phyloP scores from a whole-genome alignment of 2,797 vertebrate species.

The Psittacula echo region DNA sequence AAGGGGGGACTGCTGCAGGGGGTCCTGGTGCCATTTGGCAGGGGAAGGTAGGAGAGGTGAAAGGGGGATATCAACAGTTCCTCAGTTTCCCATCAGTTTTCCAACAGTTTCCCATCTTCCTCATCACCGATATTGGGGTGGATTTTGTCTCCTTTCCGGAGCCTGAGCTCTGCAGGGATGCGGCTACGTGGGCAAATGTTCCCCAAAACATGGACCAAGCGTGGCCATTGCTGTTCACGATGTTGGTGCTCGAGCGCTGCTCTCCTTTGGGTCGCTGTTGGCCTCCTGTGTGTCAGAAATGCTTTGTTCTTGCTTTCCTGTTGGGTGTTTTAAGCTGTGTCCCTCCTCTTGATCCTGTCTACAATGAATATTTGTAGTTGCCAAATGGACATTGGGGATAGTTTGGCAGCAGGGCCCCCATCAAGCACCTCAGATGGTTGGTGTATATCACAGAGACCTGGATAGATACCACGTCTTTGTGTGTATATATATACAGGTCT shows the following conservation, averaged over 20 bases:
- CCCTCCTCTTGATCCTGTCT: neutral
- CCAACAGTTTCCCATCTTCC: neutral
- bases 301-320: neutral
- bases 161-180: neutral
- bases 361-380: no score
- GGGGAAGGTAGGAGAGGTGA: accelerated
- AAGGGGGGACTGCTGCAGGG: no score
- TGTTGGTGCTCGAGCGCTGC: accelerated
- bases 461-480: neutral
- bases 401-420: neutral
- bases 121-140: accelerated
- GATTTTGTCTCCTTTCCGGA: accelerated
- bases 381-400: neutral
- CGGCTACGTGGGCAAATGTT: neutral
- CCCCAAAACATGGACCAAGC: neutral
- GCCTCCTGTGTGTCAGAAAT: neutral
- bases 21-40: no score
- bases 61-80: accelerated
- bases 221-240: neutral
- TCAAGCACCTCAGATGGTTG: no score
- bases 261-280: neutral
- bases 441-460: accelerated
- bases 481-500: no score
- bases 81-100: no score
- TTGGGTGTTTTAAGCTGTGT: neutral